Evolutionary conservation across 2,113 vertebrate genomes (phyloP), one percentile per base, ranked within the genome.

Genomic region (Prunella himalayana): DNA sequence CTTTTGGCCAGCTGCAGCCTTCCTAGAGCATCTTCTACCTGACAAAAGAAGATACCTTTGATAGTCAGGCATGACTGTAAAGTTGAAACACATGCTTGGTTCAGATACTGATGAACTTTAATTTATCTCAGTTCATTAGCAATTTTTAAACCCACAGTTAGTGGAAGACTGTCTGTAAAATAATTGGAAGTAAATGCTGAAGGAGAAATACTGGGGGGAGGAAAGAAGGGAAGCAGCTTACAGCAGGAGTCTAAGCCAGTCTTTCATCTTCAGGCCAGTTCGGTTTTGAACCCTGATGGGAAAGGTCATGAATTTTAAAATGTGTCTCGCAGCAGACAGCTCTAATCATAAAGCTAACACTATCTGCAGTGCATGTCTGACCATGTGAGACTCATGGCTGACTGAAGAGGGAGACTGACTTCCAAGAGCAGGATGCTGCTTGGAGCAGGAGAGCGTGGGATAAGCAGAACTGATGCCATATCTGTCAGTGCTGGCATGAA

Each of bases 241-340:
- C 78, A 80, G 73, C 84, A 89, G 95, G 90, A 96, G 92, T 91
- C 82, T 94, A 88, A 97, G 92, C 93, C 49, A 56, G 59, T 66
- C 96, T 97, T 98, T 98, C 95, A 95, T 98, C 97, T 97, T 75
- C 47, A 96, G 97, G 78, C 86, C 94, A 95, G 96, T 97, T 94
- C 6, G 1, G 83, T 95, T 94, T 94, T 97, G 97, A 98, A 97
- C 96, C 82, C 92, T 96, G 95, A 94, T 94, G 84, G 95, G 95
- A 96, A 97, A 97, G 97, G 95, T 97, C 96, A 97, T 98, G 96
- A 97, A 97, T 98, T 98, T 98, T 97, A 97, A 98, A 98, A 97
- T 33, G 75, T 91, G 91, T 97, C 94, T 97, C 28, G 2, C 80
- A 82, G 95, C 93, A 72, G 94, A 96, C 95, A 97, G 97, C 96